Evolutionary conservation across 2,797 vertebrate species (phyloP).

Genomic region (Propithecus perrieri): DNA sequence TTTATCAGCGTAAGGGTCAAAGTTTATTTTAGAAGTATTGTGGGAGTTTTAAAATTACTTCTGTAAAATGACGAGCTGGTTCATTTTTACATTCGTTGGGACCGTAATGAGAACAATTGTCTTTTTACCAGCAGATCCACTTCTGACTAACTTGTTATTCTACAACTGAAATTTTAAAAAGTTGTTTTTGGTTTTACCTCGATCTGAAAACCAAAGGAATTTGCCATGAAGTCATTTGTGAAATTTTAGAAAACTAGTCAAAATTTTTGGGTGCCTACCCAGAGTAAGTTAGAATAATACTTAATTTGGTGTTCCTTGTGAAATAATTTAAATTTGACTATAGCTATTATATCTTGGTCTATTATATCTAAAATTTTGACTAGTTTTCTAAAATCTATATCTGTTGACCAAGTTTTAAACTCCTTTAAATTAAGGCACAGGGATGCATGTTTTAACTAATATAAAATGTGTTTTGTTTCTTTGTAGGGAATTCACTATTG

Average conservation of each 20-base stretch:
- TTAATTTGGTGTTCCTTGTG: conserved; percentile 12
- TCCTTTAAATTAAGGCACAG: neutral
- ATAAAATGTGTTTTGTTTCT: neutral
- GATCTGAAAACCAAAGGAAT: neutral
- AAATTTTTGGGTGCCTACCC: neutral
- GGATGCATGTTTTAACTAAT: neutral
- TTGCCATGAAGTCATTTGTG: neutral
- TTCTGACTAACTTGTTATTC: conserved; percentile 28
- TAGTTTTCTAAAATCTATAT: too few relatives aligned
- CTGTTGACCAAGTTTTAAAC: neutral
- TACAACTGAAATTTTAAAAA: conserved; percentile 1
- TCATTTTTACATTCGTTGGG: neutral
- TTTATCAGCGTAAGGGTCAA: neutral
- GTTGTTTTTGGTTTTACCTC: neutral
- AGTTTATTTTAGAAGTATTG: conserved; percentile 10
- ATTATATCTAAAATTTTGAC: too few relatives aligned
- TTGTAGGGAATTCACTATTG: conserved; percentile 94
- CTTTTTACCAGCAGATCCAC: neutral
- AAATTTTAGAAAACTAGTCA: conserved; percentile 20
- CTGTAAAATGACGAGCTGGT: neutral
- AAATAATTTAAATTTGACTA: conserved; percentile 20
- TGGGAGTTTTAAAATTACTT: neutral
- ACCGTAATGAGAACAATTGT: neutral
- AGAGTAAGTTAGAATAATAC: neutral
- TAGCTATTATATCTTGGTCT: too few relatives aligned